A percentile compares a stretch with the other conserved stretches of the same genome.
Conservation (phyloP, 2,113 vertebrate genomes). For the Otus sunia region DNA sequence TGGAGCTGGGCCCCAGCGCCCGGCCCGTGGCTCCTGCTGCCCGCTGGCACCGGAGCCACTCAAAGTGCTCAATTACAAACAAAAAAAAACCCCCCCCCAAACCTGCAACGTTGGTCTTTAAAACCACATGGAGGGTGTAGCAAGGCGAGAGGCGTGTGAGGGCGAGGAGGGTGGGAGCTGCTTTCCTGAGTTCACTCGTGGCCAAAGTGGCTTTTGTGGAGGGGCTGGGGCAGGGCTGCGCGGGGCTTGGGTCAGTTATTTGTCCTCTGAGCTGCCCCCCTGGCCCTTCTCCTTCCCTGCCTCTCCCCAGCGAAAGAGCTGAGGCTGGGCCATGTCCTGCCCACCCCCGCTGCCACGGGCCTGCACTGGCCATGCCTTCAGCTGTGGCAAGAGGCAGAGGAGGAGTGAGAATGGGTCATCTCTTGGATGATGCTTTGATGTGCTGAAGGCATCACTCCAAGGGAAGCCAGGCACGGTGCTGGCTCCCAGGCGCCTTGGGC, state of each 20-base stretch:
- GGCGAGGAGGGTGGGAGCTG: not conserved
- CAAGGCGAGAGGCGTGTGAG: accelerated
- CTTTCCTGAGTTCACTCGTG: not conserved
- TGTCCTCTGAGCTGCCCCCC: not conserved
- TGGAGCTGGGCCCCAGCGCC: not conserved
- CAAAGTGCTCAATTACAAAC: conserved; percentile 19
- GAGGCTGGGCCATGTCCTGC: not conserved
- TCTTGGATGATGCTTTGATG: not conserved
- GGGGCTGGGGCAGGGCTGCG: not conserved
- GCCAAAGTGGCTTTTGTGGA: not conserved
- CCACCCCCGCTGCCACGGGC: not conserved
- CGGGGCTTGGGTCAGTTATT: not conserved
- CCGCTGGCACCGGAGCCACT: not conserved
- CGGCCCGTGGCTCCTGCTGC: not conserved
- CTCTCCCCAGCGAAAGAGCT: accelerated
- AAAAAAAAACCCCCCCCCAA: not conserved
- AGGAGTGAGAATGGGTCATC: accelerated
- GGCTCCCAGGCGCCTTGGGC: not conserved
- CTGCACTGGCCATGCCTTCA: not conserved
- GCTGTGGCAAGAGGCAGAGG: not conserved
- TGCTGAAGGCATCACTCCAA: not conserved
- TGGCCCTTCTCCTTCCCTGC: not conserved
- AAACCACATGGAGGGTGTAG: not conserved
- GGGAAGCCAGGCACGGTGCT: accelerated
- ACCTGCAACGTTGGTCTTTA: not conserved